Conservation (phyloP, 2,113 vertebrate genomes). For the Heliornis fulica region DNA sequence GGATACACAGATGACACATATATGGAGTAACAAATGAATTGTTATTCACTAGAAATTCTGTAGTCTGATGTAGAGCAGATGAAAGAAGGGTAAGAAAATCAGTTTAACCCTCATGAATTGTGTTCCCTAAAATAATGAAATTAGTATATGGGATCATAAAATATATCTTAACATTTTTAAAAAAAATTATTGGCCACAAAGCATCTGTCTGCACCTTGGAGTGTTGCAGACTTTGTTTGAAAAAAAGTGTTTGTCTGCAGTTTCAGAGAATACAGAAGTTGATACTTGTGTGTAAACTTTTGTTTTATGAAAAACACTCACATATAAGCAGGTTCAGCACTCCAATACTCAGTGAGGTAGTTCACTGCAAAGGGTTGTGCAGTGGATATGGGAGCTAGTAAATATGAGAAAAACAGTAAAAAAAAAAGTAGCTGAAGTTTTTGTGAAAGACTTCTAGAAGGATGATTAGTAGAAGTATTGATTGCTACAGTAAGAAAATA, state of each 20-base stretch:
- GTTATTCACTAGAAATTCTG: background rate
- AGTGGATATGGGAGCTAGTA: background rate
- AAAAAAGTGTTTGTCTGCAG: background rate
- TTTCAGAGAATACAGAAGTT: background rate
- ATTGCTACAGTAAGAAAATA: background rate
- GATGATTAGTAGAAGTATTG: background rate
- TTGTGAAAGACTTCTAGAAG: background rate
- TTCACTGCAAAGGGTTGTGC: background rate
- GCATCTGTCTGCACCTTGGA: background rate
- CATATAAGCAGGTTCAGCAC: background rate
- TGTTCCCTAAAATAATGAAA: background rate
- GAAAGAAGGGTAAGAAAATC: background rate
- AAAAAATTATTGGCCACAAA: background rate
- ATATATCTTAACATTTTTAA: background rate
- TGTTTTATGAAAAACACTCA: background rate
- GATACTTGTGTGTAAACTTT: background rate
- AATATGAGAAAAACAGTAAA: background rate
- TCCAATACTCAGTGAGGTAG: background rate
- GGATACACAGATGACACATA: background rate
- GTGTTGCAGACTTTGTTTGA: background rate
- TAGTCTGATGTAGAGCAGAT: background rate
- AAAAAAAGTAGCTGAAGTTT: background rate
- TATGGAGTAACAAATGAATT: background rate
- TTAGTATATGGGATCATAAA: background rate
- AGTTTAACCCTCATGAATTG: background rate